Percentiles rank a stretch among this genome's conserved stretches.
Evolutionary conservation across 2,888 invertebrate genomes (phyloP).

Genomic region (Plagodis pulveraria): DNA sequence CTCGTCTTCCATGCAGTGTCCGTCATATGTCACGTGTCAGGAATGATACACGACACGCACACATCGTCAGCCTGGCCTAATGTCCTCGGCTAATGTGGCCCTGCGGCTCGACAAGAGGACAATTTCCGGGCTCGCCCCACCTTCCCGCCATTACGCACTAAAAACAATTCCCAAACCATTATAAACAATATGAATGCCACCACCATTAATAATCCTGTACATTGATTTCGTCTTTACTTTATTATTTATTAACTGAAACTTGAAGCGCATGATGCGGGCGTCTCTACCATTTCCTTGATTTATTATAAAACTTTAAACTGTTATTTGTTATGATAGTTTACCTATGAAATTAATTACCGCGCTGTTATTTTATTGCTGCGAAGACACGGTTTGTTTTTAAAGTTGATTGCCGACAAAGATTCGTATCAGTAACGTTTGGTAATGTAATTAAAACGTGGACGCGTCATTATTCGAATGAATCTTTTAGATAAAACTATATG

Average conservation of each 20-base stretch:
- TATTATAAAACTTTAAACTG: slow-evolving; percentile 42
- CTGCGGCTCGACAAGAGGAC: slow-evolving; percentile 73
- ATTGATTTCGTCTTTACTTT: slow-evolving; percentile 59
- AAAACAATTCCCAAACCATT: slow-evolving; percentile 77
- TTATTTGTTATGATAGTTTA: slow-evolving; percentile 42
- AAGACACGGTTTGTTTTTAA: slow-evolving; percentile 34
- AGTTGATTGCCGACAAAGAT: slow-evolving; percentile 34
- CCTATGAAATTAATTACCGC: slow-evolving; percentile 41
- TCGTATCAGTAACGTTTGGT: slow-evolving; percentile 31
- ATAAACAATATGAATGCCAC: slow-evolving; percentile 72
- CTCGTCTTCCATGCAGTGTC: slow-evolving; percentile 43
- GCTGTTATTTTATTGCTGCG: slow-evolving; percentile 30
- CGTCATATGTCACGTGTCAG: slow-evolving; percentile 64
- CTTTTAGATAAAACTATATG: slow-evolving; percentile 12
- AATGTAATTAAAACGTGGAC: slow-evolving; percentile 34
- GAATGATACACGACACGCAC: slow-evolving; percentile 69
- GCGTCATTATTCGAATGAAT: slow-evolving; percentile 25
- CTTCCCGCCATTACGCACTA: slow-evolving; percentile 73
- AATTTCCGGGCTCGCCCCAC: slow-evolving; percentile 80
- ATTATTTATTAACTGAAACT: slow-evolving; percentile 52
- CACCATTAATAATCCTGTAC: slow-evolving; percentile 56
- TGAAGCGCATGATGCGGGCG: slow-evolving; percentile 25
- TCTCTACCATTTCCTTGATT: slow-evolving; percentile 37
- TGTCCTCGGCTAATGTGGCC: slow-evolving; percentile 77
- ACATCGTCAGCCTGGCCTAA: slow-evolving; percentile 64